These are phyloP conservation scores for Urocitellus parryii DNA, from an alignment of 2,113 vertebrate genomes.

Conservation along the genomic window DNA sequence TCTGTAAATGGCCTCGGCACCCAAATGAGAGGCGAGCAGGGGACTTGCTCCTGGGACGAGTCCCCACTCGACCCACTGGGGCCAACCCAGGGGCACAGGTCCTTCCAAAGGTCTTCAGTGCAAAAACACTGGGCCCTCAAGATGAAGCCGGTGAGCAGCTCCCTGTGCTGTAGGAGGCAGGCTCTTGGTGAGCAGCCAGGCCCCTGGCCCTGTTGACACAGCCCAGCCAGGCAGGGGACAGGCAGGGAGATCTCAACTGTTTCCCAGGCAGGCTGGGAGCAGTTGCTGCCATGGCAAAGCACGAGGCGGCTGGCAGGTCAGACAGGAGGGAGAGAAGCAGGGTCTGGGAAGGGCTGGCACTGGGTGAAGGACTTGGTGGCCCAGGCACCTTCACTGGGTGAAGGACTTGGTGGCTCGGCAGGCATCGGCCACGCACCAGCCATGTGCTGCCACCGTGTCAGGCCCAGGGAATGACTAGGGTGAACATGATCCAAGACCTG, in stretches of 20 bases:
- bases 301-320: not conserved
- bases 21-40: not conserved
- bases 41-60: not conserved
- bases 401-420: fast-evolving
- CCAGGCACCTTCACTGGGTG: fast-evolving
- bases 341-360: fast-evolving
- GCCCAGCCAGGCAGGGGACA: fast-evolving
- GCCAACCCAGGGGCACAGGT: not conserved
- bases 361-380: fast-evolving
- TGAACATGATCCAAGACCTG: not conserved
- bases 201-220: too few species aligned
- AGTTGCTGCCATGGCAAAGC: not conserved
- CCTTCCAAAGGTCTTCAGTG: not conserved
- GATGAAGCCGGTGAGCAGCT: too few species aligned
- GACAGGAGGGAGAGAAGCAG: not conserved
- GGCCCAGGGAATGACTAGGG: not conserved
- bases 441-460: fast-evolving
- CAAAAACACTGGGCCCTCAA: not conserved
- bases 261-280: not conserved
- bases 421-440: not conserved
- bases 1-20: not conserved
- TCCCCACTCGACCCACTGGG: not conserved
- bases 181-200: not conserved
- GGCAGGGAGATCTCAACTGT: too few species aligned
- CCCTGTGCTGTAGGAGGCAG: not conserved